Evolutionary conservation across 92 coral and sea anemone species (phyloP).

Genomic region (Phenganax stokvisi): DNA sequence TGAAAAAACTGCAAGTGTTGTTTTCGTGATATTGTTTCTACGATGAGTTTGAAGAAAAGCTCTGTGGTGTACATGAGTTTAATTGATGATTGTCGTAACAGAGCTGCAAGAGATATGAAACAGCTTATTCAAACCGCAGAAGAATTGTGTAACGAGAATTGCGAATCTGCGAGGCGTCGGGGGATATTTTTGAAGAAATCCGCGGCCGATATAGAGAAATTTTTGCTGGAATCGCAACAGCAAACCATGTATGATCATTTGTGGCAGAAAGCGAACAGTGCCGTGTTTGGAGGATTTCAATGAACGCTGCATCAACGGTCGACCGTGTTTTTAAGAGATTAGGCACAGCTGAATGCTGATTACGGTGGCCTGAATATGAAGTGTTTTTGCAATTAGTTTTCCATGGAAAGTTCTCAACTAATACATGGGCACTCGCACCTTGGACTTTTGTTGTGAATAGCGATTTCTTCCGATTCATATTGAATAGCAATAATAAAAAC

Average conservation of each 20-base stretch:
- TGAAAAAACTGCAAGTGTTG: background rate
- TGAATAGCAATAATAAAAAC: background rate
- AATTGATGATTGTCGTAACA: conserved; percentile 26
- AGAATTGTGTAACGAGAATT: conserved; percentile 31
- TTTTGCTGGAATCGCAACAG: conserved; percentile 24
- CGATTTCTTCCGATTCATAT: background rate
- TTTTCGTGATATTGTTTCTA: background rate
- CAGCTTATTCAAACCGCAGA: conserved; percentile 25
- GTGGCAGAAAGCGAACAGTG: conserved; percentile 30
- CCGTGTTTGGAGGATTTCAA: conserved; percentile 25
- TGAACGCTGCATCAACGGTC: background rate
- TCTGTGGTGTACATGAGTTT: conserved; percentile 16
- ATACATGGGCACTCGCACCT: background rate
- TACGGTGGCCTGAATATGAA: background rate
- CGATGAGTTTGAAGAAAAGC: background rate
- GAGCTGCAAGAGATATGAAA: conserved; percentile 31
- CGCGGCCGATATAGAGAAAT: conserved; percentile 58
- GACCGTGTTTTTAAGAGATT: background rate
- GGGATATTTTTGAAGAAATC: conserved; percentile 61
- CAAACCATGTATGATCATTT: conserved; percentile 25
- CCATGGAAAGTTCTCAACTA: background rate
- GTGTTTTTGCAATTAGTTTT: background rate
- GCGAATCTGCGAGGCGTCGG: conserved; percentile 58
- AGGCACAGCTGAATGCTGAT: background rate
- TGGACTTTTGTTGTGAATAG: background rate